Base-by-base conservation (phyloP, 2,113 vertebrate species). In the Centropus unirufus region DNA sequence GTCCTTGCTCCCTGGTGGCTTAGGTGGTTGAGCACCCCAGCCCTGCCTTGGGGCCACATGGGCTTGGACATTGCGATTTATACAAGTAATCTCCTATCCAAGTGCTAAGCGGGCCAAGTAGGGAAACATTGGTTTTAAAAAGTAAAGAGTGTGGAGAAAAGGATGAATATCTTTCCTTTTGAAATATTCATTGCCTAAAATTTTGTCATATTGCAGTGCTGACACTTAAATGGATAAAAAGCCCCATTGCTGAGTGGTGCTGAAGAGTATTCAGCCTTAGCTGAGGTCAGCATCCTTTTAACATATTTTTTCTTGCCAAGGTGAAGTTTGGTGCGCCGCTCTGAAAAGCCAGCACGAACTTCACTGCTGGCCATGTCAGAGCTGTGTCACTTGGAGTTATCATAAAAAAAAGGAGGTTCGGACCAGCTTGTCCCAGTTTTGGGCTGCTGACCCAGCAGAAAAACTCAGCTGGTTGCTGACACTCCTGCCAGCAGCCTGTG, bases 171-270 rank as follows among this genome's bases (percentile, higher is more conserved):
- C 27, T 61, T 40, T 14, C 19, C 8, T 66, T 69, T 82, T 66
- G 62, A 8, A n/a, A 39, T n/a, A 64, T 64, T 90, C 72, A n/a
- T 80, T 91, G 78, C 15, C 39, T 87, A 79, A 85, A 87, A 66
- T 66, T 49, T 86, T 90, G 68, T 92, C 66, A 44, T 80, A 72
- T 40, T 58, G 55, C 26, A 73, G 4, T 66, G 79, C 73, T 83
- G 62, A 67, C 15, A 42, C 16, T 91, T 81, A 75, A 79, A 92
- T 15, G 77, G 77, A 63, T 87, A 83, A 94, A 93, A 93, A 93
- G 77, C 66, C 14, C 29, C 91, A 39, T 78, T 90, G 46, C 39
- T 79, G 52, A 40, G 4, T 23, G 32, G 6, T 54, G 36, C 61
- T 84, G 57, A 47, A 63, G 54, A 70, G 14, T 30, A 26, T 44